phyloP scores from a whole-genome alignment of 2,888 invertebrate genomes.

The Drosophila longiperda region DNA sequence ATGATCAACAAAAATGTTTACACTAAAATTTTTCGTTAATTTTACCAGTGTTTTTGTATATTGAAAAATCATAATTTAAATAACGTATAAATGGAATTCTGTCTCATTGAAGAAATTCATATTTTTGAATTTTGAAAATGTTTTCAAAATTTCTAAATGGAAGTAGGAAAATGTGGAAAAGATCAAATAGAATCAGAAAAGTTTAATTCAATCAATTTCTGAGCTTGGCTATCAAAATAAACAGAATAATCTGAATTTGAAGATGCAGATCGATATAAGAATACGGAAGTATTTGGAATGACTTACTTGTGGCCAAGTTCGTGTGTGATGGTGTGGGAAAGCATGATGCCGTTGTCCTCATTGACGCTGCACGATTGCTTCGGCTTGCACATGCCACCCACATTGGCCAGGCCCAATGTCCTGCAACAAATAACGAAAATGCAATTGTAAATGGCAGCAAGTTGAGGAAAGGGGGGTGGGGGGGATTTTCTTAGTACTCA shows the following conservation, averaged over 20 bases:
- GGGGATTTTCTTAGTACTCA: constrained; percentile 56
- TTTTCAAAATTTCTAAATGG: not conserved
- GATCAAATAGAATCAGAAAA: not conserved
- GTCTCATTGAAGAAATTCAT: not conserved
- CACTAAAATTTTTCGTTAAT: not conserved
- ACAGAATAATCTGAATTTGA: not conserved
- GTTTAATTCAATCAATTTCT: not conserved
- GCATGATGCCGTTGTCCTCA: constrained; percentile 94
- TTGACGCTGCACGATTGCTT: constrained; percentile 94
- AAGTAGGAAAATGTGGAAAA: not conserved
- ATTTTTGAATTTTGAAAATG: not conserved
- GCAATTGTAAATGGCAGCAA: not conserved
- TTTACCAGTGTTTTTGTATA: not conserved
- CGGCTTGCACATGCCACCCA: constrained; percentile 94
- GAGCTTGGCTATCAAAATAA: no score
- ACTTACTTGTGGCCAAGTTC: constrained; percentile 97
- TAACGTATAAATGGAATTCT: not conserved
- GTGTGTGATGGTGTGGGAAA: constrained; percentile 95
- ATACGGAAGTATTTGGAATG: constrained; percentile 38
- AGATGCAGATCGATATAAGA: not conserved
- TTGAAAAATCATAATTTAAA: not conserved
- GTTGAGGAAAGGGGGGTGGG: no score
- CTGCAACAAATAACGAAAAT: constrained; percentile 84
- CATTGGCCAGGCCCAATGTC: constrained; percentile 94
- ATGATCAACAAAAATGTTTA: not conserved